A percentile compares a stretch with the other conserved stretches of the same genome.
Conservation (phyloP, 2,797 vertebrate species). For the Eleutherodactylus coqui region DNA sequence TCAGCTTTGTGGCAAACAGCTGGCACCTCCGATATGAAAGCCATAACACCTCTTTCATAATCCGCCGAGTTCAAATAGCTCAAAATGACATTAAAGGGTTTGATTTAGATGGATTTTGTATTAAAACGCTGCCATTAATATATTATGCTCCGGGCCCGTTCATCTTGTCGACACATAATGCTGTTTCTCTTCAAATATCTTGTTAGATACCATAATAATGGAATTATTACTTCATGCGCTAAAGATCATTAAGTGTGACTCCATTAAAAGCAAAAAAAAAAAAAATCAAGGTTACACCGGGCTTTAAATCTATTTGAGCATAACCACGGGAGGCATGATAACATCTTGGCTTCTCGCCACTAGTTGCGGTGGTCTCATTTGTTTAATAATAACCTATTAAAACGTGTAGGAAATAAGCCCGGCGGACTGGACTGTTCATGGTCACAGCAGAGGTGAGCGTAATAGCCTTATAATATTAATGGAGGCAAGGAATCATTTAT, state of each 20-base stretch:
- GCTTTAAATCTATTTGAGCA: constrained; percentile 74
- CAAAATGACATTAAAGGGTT: constrained; percentile 69
- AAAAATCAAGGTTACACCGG: constrained; percentile 74
- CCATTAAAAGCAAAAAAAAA: constrained; percentile 66
- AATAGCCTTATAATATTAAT: background rate
- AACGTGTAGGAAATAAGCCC: constrained; percentile 49
- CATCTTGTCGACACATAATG: constrained; percentile 63
- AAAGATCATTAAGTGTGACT: constrained; percentile 77
- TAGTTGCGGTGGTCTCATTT: constrained; percentile 66
- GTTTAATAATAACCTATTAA: constrained; percentile 64
- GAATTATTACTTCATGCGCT: constrained; percentile 72
- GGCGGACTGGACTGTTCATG: constrained; percentile 7
- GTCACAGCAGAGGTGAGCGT: constrained; percentile 17
- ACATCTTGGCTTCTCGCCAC: constrained; percentile 68
- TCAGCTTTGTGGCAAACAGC: constrained; percentile 56
- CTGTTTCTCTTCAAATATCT: constrained; percentile 66
- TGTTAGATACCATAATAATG: constrained; percentile 70
- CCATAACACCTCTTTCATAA: constrained; percentile 49
- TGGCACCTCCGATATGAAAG: constrained; percentile 56
- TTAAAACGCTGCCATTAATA: constrained; percentile 69
- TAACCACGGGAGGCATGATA: constrained; percentile 67
- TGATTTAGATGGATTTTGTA: constrained; percentile 70
- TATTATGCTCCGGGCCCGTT: constrained; percentile 56
- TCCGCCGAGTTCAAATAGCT: constrained; percentile 47
- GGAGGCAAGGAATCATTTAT: constrained; percentile 38